phyloP scores from a whole-genome alignment of 1,140 invertebrate genomes.

The Sitodiplosis mosellana region DNA sequence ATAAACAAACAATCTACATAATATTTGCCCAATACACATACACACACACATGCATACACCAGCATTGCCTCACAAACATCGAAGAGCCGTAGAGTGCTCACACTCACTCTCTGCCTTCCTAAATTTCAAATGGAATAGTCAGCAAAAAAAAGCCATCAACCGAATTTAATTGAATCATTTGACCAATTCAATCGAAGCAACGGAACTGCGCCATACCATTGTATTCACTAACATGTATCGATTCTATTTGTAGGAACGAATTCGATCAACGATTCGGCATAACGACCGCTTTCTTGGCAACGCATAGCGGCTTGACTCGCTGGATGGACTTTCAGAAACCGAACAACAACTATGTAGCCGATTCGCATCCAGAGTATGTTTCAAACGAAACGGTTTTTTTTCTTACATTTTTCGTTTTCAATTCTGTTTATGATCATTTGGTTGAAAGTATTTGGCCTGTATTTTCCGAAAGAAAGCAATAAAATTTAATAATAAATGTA shows the following conservation, averaged over 20 bases:
- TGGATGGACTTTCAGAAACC: conserved; percentile 55
- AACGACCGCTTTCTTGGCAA: conserved; percentile 69
- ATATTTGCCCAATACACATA: neutral
- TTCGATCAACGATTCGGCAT: conserved; percentile 69
- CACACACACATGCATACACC: too few relatives aligned
- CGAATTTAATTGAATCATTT: too few relatives aligned
- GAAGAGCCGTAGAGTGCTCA: neutral
- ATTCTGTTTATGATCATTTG: neutral
- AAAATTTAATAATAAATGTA: too few relatives aligned
- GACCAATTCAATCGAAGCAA: too few relatives aligned
- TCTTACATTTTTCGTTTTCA: neutral
- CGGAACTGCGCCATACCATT: neutral
- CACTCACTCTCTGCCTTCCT: neutral
- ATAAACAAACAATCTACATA: neutral
- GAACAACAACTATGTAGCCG: conserved; percentile 11
- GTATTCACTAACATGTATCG: neutral
- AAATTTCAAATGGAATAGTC: too few relatives aligned
- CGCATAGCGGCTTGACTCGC: conserved; percentile 69
- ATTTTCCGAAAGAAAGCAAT: too few relatives aligned
- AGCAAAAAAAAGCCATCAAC: too few relatives aligned
- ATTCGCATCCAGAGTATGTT: conserved; percentile 18
- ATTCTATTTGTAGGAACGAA: conserved; percentile 37
- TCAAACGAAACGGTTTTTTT: neutral
- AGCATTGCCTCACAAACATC: too few relatives aligned
- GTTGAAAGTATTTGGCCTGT: neutral